Evolutionary conservation across 2,797 vertebrate species (phyloP), one percentile per base, ranked within the genome.

Genomic region (Sylvilagus floridanus): DNA sequence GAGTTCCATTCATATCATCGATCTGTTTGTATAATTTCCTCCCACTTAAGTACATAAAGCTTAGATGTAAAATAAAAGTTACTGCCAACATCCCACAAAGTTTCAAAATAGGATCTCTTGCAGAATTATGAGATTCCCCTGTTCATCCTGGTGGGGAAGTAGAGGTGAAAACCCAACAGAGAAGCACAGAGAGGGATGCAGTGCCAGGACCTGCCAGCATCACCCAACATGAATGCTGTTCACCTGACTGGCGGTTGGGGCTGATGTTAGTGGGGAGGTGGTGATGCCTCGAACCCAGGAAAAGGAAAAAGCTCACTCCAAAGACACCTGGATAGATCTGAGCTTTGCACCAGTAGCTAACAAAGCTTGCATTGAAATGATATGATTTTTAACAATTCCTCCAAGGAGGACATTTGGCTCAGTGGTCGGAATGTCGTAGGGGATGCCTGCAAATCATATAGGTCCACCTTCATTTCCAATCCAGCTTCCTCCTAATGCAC

Each of bases 21-120:
- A 77, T 54, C 35, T 72, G 30, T 54, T 72, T 77, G 1, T 47
- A 32, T 12, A n/a, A 71, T 73, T 94, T 85, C 66, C n/a, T 93
- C 28, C 65, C 11, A 69, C 11, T 13, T 57, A 62, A 60, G 24
- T 37, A 75, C 24, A 68, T 32, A 37, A 88, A 84, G 68, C 83
- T 93, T 73, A 72, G 88, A 72, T 42, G 62, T 66, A 90, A 91
- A 85, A 88, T 87, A 54, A 89, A 92, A 28, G 30, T 7, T 65
- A 2, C 21, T 47, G 24, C 11, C 88, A 60, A 93, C 65, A 84
- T 92, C 50, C 10, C 47, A 90, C 24, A 3, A 52, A 86, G 57
- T 83, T 93, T 92, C 60, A 75, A 83, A 71, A 69, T 37, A 52
- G 0, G n/a, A 88, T 50, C 26, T 21, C 60, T 73, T 11, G 35